phyloP scores from a whole-genome alignment of 2,888 invertebrate species.

The Acutogordius australiensis region DNA sequence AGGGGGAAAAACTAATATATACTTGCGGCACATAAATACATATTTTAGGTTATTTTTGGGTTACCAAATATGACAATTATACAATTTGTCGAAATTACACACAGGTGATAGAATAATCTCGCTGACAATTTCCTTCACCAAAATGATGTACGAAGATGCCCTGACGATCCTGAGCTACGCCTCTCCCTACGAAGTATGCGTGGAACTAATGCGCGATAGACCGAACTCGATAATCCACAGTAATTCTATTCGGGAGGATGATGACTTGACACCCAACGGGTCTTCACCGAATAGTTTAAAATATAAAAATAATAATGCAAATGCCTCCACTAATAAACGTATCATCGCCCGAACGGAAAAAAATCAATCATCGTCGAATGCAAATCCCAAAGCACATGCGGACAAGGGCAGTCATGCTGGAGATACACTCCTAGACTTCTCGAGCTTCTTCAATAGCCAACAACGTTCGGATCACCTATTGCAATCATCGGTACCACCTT shows the following conservation, averaged over 20 bases:
- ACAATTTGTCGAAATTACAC: too few relatives aligned
- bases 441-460: background rate
- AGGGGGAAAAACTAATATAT: too few relatives aligned
- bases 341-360: too few relatives aligned
- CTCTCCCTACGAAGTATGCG: constrained; percentile 50
- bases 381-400: too few relatives aligned
- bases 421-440: too few relatives aligned
- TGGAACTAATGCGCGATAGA: constrained; percentile 13
- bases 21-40: too few relatives aligned
- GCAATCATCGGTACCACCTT: too few relatives aligned
- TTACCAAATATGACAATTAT: too few relatives aligned
- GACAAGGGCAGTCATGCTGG: too few relatives aligned
- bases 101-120: constrained; percentile 61
- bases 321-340: background rate
- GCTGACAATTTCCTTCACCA: constrained; percentile 53
- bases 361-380: too few relatives aligned
- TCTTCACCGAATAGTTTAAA: too few relatives aligned
- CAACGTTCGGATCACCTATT: background rate
- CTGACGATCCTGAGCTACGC: constrained; percentile 59
- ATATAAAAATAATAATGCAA: background rate
- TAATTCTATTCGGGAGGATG: background rate
- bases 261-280: background rate
- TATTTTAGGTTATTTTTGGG: too few relatives aligned
- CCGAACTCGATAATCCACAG: background rate
- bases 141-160: constrained; percentile 64